phyloP scores from a whole-genome alignment of 2,113 vertebrate genomes.

The Tetrao urogallus region DNA sequence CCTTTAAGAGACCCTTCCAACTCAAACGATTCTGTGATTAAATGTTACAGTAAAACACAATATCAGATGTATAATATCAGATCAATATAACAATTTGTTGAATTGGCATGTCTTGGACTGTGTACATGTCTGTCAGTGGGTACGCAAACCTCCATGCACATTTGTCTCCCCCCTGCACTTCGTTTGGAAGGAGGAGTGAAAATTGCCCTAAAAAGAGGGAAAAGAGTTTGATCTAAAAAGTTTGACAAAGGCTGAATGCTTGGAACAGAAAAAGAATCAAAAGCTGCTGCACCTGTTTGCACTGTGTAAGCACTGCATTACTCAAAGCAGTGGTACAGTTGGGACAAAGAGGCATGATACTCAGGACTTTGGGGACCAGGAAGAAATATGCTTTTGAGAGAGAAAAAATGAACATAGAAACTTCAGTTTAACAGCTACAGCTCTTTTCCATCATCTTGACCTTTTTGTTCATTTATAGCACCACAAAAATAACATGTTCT shows the following conservation, averaged over 20 bases:
- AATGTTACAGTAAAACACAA: background rate
- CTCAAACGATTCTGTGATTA: background rate
- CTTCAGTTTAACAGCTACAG: background rate
- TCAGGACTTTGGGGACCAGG: background rate
- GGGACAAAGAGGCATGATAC: rapidly evolving
- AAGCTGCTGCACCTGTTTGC: background rate
- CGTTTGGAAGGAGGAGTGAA: background rate
- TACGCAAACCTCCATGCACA: background rate
- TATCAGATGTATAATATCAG: background rate
- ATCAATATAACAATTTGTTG: background rate
- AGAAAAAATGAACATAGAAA: background rate
- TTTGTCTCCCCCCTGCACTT: background rate
- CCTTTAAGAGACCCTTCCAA: no score
- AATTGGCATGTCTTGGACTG: background rate
- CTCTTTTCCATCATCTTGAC: background rate
- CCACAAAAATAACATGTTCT: background rate
- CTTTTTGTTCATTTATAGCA: background rate
- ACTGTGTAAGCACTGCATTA: background rate
- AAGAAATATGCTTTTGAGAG: background rate
- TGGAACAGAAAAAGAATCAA: background rate
- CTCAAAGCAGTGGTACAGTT: background rate
- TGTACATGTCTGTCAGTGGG: background rate
- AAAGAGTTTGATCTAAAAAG: background rate
- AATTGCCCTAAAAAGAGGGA: background rate
- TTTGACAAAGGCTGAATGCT: background rate